Base-by-base conservation (phyloP, 2,888 invertebrate species). In the Eupeodes luniger region DNA sequence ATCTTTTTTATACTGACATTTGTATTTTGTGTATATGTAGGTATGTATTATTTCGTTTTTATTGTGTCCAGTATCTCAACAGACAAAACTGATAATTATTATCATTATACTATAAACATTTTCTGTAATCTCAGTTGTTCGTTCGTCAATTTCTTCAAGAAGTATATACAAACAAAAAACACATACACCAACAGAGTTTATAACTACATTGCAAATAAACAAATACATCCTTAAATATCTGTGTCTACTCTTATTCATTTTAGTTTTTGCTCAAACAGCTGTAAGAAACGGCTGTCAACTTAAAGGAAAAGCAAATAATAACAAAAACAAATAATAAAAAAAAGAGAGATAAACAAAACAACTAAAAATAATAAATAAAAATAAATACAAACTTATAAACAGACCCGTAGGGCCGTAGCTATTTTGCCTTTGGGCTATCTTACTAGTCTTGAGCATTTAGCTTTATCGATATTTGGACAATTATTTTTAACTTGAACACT, bases 1-100 rank as follows among this genome's bases (percentile, higher is more conserved):
- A 81, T 81, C 53, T 69, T 12, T 55, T 53, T 72, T 9, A 40
- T 40, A 74, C 51, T 64, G 69, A 57, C 55, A 57, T 77, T 67
- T 40, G 49, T 14, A 44, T 51, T n/a, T 70, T n/a, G 27, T 76
- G 55, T 59, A 16, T 44, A 27, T 2, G 2, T 27, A 27, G 2
- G 27, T 40, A 40, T 40, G 6, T 40, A 51, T 49, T 49, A 66
- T 67, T 53, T 67, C 40, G 40, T 19, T 19, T 7, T 49, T 66
- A 27, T 16, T 53, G 51, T 16, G 47, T 44, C 51, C 62, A 44
- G 9, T 40, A 27, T 40, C 14, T 14, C 61, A 51, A 40, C 5
- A 40, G 9, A 40, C 40, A 40, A 40, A 61, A 53, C n/a, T 67
- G 49, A 14, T n/a, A 27, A 27, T 27, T 61, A 7, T 12, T 47